Conservation (phyloP, 2,797 vertebrate genomes). For the Margarornis squamiger region DNA sequence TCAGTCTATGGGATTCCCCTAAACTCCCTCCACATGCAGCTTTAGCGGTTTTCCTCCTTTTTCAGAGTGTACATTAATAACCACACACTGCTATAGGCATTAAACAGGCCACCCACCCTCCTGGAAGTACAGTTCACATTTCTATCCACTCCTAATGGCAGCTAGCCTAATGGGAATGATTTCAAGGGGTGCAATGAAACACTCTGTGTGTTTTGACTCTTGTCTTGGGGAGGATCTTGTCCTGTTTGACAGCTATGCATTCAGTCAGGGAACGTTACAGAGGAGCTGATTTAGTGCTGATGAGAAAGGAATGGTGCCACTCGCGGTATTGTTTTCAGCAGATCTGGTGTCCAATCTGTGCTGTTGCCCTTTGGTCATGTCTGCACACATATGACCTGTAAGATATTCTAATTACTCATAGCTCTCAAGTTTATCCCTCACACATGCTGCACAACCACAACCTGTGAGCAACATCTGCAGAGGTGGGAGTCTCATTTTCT, state of each 20-base stretch:
- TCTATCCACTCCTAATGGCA: background rate
- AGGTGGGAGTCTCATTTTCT: background rate
- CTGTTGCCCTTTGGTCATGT: background rate
- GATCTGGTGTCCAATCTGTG: background rate
- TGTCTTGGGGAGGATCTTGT: background rate
- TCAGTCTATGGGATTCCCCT: background rate
- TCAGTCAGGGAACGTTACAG: background rate
- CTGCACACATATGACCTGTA: background rate
- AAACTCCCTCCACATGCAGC: background rate
- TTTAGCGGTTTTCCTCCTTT: conserved; percentile 14
- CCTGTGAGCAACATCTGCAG: background rate
- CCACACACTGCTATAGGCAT: background rate
- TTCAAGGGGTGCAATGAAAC: background rate
- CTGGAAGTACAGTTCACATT: background rate
- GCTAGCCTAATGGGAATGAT: background rate
- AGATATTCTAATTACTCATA: background rate
- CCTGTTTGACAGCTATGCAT: background rate
- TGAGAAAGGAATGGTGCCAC: background rate
- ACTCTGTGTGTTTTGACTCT: background rate
- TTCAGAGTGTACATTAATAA: conserved; percentile 33
- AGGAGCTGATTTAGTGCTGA: background rate
- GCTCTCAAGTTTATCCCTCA: background rate
- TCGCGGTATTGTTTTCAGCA: fast-evolving
- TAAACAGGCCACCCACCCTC: conserved; percentile 40
- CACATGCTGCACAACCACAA: background rate